Conservation (phyloP, 2,888 invertebrate species). For the Fissipunctia ypsillon region DNA sequence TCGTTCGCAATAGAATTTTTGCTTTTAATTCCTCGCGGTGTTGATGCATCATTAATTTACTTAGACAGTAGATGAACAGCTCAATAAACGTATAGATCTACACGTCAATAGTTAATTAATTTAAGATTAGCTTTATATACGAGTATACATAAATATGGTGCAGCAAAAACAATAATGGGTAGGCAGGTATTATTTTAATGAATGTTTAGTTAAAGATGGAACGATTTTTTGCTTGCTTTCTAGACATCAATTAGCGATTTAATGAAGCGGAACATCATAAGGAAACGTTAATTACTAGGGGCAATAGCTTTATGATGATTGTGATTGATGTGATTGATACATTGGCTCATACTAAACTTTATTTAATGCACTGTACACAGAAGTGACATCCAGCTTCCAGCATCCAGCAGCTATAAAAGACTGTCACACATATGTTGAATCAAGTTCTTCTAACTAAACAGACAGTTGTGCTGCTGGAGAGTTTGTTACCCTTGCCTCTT, state of each 20-base stretch:
- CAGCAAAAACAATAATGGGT: not conserved
- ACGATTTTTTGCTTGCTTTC: constrained; percentile 18
- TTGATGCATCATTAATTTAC: not conserved
- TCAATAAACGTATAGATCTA: not conserved
- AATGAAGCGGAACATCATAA: constrained; percentile 10
- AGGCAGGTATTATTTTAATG: no score
- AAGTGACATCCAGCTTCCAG: not conserved
- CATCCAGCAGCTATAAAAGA: no score
- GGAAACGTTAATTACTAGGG: constrained; percentile 21
- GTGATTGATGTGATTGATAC: no score
- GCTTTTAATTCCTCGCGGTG: not conserved
- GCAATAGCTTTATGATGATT: not conserved
- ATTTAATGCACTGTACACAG: not conserved
- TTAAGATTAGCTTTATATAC: not conserved
- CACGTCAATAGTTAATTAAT: not conserved
- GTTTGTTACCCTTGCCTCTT: not conserved
- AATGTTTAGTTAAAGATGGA: not conserved
- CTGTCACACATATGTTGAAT: not conserved
- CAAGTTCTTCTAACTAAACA: not conserved
- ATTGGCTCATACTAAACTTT: not conserved
- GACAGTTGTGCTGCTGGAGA: not conserved
- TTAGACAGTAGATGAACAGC: not conserved
- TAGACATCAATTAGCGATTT: constrained; percentile 22
- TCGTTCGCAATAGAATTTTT: not conserved
- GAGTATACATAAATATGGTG: no score